A percentile compares a stretch with the other conserved stretches of the same genome.
Conservation (phyloP, 2,888 invertebrate genomes). For the Scaptodrosophila latifasciaeformis region DNA sequence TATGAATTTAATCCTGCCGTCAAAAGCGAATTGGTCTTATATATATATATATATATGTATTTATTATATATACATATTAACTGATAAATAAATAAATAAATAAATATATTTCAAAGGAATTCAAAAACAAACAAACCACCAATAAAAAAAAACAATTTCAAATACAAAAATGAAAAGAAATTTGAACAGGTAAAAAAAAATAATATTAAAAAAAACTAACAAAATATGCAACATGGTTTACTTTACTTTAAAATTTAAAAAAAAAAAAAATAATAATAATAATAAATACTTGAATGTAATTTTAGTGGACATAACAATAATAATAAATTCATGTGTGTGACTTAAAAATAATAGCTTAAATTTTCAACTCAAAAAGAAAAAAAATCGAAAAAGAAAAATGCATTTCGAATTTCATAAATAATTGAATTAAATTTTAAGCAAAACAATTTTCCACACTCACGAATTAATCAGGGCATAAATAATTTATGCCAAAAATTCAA, state of each 20-base stretch:
- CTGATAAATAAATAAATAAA: conserved; percentile 21
- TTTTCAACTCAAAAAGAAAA: background rate
- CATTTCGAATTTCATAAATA: background rate
- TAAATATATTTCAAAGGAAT: conserved; percentile 37
- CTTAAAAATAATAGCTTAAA: conserved; percentile 2
- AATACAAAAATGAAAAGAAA: conserved; percentile 3
- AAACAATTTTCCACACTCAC: background rate
- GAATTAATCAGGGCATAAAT: background rate
- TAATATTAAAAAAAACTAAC: conserved; percentile 24
- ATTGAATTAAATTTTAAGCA: too few species aligned
- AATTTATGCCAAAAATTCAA: conserved; percentile 10
- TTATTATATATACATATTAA: conserved; percentile 23
- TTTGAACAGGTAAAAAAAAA: conserved; percentile 14
- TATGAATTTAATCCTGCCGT: conserved; percentile 68
- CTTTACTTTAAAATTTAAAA: conserved; percentile 39
- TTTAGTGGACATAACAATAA: conserved; percentile 14
- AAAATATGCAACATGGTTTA: conserved; percentile 48
- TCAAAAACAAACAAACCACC: conserved; percentile 40
- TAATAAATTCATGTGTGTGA: conserved; percentile 13
- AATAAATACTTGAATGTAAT: conserved; percentile 9
- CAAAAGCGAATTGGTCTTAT: conserved; percentile 59
- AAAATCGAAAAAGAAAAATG: too few species aligned
- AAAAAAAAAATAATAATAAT: conserved; percentile 1
- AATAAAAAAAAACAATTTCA: conserved; percentile 26
- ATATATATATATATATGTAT: conserved; percentile 49